A percentile compares a stretch with the other conserved stretches of the same genome.
Evolutionary conservation across 2,888 invertebrate species (phyloP).

Genomic region (Thysanoteuthis rhombus): DNA sequence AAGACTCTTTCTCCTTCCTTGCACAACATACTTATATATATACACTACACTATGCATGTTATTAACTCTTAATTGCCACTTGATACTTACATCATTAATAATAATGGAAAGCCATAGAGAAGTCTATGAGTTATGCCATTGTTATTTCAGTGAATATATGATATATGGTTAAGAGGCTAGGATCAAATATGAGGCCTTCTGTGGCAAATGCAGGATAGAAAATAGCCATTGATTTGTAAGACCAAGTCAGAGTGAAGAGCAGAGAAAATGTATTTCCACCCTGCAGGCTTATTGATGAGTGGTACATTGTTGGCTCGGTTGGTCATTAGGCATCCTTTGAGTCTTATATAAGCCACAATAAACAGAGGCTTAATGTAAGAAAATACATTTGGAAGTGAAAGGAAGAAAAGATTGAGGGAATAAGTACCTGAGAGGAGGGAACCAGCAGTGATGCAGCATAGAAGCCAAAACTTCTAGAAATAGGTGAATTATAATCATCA

Average conservation of each 20-base stretch:
- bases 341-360: neutral
- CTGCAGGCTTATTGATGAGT: conserved; percentile 12
- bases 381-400: neutral
- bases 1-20: no score
- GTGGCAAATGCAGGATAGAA: neutral
- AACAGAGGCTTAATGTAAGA: conserved; percentile 12
- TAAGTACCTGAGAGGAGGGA: neutral
- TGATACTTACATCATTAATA: neutral
- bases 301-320: neutral
- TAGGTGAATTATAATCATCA: neutral
- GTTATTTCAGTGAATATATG: neutral
- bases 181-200: neutral
- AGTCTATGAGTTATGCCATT: neutral
- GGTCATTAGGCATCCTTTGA: conserved; percentile 12
- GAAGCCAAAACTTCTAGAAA: neutral
- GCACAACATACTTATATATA: no score
- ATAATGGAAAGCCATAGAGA: neutral
- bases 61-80: neutral
- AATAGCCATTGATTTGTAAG: neutral
- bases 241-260: neutral
- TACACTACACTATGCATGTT: no score
- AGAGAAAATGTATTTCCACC: neutral
- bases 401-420: neutral
- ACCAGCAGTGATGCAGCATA: neutral
- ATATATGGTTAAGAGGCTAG: neutral